phyloP scores from a whole-genome alignment of 2,113 vertebrate genomes.

The Trinectes maculatus region DNA sequence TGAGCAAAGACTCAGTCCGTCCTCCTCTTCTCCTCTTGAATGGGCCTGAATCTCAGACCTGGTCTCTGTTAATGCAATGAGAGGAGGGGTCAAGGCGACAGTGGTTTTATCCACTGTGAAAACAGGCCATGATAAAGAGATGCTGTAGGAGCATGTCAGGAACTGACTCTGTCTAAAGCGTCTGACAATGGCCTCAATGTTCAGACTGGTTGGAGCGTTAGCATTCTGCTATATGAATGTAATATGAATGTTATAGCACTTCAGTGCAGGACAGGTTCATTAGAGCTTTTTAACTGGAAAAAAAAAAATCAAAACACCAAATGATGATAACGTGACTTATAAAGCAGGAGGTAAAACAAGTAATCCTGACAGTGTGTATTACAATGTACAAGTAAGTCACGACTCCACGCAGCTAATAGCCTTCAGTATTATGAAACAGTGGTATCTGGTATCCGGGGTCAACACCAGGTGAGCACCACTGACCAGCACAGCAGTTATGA shows the following conservation, averaged over 20 bases:
- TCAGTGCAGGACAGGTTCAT: too few relatives aligned
- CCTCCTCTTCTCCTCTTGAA: conserved; percentile 31
- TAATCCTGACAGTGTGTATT: neutral
- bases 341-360: too few relatives aligned
- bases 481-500: conserved; percentile 27
- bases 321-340: too few relatives aligned
- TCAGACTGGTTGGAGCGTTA: conserved; percentile 19
- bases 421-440: neutral
- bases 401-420: neutral
- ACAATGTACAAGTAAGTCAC: neutral
- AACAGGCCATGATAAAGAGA: conserved; percentile 49
- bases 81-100: conserved; percentile 42
- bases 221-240: too few relatives aligned
- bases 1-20: conserved; percentile 47
- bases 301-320: neutral
- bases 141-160: conserved; percentile 57
- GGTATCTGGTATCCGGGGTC: too few relatives aligned
- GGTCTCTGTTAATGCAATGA: conserved; percentile 72
- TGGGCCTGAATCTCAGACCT: conserved; percentile 38
- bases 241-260: too few relatives aligned
- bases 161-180: conserved; percentile 43
- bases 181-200: neutral
- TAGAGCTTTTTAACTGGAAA: too few relatives aligned
- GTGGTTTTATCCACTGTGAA: conserved; percentile 52
- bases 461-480: conserved; percentile 13